These are phyloP conservation scores for Epizoanthus scotinus DNA, from an alignment of 92 coral and sea anemone genomes.

Conservation along the genomic window DNA sequence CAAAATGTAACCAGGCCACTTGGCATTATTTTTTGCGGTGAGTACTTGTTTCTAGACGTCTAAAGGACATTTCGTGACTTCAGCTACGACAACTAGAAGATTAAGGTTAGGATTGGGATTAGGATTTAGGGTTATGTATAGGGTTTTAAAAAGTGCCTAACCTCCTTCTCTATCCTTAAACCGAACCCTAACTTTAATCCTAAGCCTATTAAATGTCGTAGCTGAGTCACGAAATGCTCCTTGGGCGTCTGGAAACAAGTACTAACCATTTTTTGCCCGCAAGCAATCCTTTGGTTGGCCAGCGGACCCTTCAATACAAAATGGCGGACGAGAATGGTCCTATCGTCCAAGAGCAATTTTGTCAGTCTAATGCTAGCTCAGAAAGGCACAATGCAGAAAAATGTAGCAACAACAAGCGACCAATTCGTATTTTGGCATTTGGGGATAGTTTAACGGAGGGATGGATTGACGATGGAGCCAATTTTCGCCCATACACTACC, in stretches of 20 bases:
- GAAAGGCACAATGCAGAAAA: not conserved
- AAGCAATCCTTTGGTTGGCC: not conserved
- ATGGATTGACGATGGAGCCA: slow-evolving; percentile 50
- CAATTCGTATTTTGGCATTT: slow-evolving; percentile 64
- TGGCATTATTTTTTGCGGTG: too few relatives aligned
- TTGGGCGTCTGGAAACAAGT: too few relatives aligned
- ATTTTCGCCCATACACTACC: slow-evolving; percentile 65
- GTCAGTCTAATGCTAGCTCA: not conserved
- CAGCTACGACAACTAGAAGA: too few relatives aligned
- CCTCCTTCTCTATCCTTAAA: too few relatives aligned
- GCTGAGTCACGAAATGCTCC: too few relatives aligned
- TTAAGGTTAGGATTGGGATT: too few relatives aligned
- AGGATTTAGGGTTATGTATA: too few relatives aligned
- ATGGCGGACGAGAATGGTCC: not conserved
- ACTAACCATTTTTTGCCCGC: slow-evolving; percentile 15
- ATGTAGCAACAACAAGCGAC: not conserved
- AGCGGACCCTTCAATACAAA: not conserved
- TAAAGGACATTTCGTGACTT: too few relatives aligned
- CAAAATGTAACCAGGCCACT: slow-evolving; percentile 20
- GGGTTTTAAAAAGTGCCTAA: too few relatives aligned
- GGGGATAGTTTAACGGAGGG: slow-evolving; percentile 86
- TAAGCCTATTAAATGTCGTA: too few relatives aligned
- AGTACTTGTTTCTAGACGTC: too few relatives aligned
- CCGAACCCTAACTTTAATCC: too few relatives aligned
- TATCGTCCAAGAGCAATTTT: not conserved